Conservation (phyloP, 2,797 vertebrate species). For the Mormyrus proboscirostris region DNA sequence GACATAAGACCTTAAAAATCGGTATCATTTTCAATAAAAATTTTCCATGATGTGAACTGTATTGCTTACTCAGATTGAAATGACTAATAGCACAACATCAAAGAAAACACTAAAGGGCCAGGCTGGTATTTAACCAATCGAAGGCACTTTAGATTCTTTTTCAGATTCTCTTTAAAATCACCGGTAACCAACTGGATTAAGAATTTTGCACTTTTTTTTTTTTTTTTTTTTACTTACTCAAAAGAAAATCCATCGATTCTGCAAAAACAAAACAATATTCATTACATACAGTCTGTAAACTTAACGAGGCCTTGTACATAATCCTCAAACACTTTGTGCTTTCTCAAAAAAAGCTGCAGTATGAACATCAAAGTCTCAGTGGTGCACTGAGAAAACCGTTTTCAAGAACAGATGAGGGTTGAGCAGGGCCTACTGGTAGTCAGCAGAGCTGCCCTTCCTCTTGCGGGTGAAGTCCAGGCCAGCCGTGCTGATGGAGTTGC, state of each 20-base stretch:
- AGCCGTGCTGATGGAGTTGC: constrained; percentile 80
- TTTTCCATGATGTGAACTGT: neutral
- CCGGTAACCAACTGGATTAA: neutral
- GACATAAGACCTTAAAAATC: neutral
- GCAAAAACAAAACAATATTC: constrained; percentile 57
- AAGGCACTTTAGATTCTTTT: neutral
- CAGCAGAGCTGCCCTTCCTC: constrained; percentile 90
- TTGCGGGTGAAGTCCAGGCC: constrained; percentile 93
- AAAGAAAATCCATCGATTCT: constrained; percentile 92
- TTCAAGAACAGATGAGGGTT: neutral
- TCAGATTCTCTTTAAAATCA: neutral
- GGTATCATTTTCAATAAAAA: neutral
- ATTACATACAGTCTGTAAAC: neutral
- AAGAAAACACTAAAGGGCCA: neutral
- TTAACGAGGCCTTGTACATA: neutral
- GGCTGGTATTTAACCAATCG: neutral
- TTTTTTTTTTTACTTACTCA: constrained; percentile 74
- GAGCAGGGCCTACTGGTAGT: constrained; percentile 81
- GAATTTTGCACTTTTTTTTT: constrained; percentile 23
- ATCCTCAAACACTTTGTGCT: neutral
- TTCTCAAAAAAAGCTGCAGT: neutral
- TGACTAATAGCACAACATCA: neutral
- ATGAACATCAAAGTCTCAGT: neutral
- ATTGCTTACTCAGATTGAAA: neutral
- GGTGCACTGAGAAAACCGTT: neutral